phyloP scores from a whole-genome alignment of 2,797 vertebrate species.

The Lates japonicus region DNA sequence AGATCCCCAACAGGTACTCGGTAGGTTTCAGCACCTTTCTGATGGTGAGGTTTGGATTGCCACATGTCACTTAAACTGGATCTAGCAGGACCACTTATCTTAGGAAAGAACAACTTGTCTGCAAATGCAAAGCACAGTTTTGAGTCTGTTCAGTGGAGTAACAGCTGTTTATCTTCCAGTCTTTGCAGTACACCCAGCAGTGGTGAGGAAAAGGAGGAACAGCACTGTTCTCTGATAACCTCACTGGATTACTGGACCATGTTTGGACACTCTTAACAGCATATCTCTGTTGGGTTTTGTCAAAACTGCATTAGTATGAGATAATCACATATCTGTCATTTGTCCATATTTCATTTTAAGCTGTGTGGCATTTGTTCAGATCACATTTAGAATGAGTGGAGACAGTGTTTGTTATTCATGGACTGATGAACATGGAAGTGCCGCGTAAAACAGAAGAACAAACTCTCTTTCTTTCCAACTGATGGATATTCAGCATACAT shows the following conservation, averaged over 20 bases:
- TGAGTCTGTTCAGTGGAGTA: neutral
- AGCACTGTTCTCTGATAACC: neutral
- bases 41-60: neutral
- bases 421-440: no score
- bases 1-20: slow-evolving; percentile 73
- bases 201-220: slow-evolving; percentile 66
- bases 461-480: no score
- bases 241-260: neutral
- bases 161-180: slow-evolving; percentile 53
- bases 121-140: neutral
- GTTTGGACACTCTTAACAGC: neutral
- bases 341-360: neutral
- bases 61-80: neutral
- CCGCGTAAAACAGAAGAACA: no score
- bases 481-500: no score
- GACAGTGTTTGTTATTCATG: no score
- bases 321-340: neutral
- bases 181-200: slow-evolving; percentile 79
- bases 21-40: slow-evolving; percentile 53
- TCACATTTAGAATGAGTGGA: no score
- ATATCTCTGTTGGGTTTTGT: neutral
- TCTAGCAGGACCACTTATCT: neutral
- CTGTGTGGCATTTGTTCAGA: no score
- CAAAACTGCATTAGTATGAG: neutral
- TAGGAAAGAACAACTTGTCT: no score